Base-by-base conservation (phyloP, 92 coral and sea anemone genomes). In the Porites rus region DNA sequence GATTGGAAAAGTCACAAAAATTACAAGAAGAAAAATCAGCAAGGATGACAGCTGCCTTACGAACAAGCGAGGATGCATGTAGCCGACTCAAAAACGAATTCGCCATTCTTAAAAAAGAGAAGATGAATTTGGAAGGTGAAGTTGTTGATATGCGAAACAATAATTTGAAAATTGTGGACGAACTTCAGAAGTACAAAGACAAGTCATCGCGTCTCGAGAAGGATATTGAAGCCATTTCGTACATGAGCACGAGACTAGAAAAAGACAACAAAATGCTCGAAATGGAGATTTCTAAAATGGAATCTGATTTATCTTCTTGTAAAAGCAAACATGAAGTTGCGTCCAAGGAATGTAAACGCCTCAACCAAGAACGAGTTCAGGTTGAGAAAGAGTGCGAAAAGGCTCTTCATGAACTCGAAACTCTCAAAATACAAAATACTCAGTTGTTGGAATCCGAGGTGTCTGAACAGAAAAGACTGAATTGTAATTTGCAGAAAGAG, bases 241-340 rank as follows among this genome's bases (percentile, higher is more conserved):
- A 90, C 56, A 74, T 92, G 75, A 91, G 88, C 65, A 93, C 88
- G 53, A 89, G 93, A 74, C 85, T 94, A 14, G 90, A 92, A 63
- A 65, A 72, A 18, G 89, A 93, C 72, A 94, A 92, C 88, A 74
- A 87, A 24, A 82, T 51, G 74, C 84, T 94, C 21, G 84, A 89
- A 62, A 72, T 58, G 22, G 91, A 90, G 60, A 71, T 94, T 50
- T 91, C 87, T 54, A 86, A 87, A 63, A 78, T 94, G 92, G 93
- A 90, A 79, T 78, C 78, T 21, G 98, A 94, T 43, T 65, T 94
- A 51, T 9, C 46, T 21, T 80, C 86, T 19, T 93, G 94, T 92
- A 92, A 82, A 90, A 66, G 58, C 51, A 88, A 83, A 28, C 72
- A 76, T 50, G 80, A 81, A 74, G 58, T 43, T 18, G 10, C 71